phyloP scores from a whole-genome alignment of 2,797 vertebrate species.

The Notolabrus celidotus region DNA sequence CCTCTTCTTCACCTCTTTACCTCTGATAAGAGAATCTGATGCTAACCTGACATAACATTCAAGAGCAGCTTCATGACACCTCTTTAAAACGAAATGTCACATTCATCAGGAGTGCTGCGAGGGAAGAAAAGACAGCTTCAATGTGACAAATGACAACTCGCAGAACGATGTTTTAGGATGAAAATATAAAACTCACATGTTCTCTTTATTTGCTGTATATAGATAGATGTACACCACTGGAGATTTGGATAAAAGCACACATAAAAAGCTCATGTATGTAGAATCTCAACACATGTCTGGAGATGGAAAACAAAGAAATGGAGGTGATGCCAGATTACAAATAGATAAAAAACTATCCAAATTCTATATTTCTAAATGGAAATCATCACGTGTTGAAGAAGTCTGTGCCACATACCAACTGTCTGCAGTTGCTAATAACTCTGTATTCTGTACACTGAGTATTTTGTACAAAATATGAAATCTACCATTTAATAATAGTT shows the following conservation, averaged over 20 bases:
- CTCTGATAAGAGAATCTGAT: neutral
- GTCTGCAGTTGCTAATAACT: slow-evolving; percentile 91
- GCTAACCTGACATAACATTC: neutral
- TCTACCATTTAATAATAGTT: slow-evolving; percentile 89
- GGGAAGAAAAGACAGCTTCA: neutral
- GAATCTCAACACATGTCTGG: slow-evolving; percentile 86
- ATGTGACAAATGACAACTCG: slow-evolving; percentile 14
- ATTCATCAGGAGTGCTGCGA: neutral
- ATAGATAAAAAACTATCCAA: slow-evolving; percentile 85
- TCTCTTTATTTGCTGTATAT: slow-evolving; percentile 97
- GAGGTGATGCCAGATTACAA: slow-evolving; percentile 88
- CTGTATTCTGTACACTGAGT: slow-evolving; percentile 94
- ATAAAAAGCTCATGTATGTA: slow-evolving; percentile 90
- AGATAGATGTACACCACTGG: slow-evolving; percentile 91
- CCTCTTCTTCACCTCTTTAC: neutral
- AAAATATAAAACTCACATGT: slow-evolving; percentile 95
- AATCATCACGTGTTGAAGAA: slow-evolving; percentile 88
- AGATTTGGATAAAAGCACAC: slow-evolving; percentile 94
- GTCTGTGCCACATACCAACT: slow-evolving; percentile 92
- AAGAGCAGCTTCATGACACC: neutral
- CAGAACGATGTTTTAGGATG: slow-evolving; percentile 78
- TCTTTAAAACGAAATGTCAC: neutral
- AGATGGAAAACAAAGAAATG: slow-evolving; percentile 85
- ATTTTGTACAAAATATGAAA: slow-evolving; percentile 98
- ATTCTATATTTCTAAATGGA: slow-evolving; percentile 86